Evolutionary conservation across 1,140 invertebrate genomes (phyloP).

Genomic region (Atopsyche davidsoni): DNA sequence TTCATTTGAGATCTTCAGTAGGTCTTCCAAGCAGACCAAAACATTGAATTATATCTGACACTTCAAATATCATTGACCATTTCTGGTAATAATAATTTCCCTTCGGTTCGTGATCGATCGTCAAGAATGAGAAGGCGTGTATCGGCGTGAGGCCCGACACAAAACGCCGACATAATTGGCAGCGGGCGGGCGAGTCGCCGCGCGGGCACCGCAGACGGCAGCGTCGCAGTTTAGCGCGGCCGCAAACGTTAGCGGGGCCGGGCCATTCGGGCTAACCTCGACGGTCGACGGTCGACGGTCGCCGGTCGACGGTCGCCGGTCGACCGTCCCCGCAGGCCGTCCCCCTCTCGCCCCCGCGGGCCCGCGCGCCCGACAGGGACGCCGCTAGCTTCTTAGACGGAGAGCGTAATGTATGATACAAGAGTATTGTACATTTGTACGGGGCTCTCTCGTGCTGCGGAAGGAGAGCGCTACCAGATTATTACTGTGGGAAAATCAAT

Average conservation of each 20-base stretch:
- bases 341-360: too few relatives aligned
- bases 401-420: constrained; percentile 23
- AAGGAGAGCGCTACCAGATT: neutral
- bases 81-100: too few relatives aligned
- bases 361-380: constrained; percentile 1
- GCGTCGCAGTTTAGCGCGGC: constrained; percentile 28
- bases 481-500: too few relatives aligned
- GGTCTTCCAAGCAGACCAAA: too few relatives aligned
- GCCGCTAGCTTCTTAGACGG: constrained; percentile 16
- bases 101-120: too few relatives aligned
- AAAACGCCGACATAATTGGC: constrained; percentile 17
- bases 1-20: too few relatives aligned
- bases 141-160: neutral
- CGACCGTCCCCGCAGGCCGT: too few relatives aligned
- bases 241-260: constrained; percentile 28
- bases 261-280: constrained; percentile 24
- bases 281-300: constrained; percentile 6
- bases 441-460: constrained; percentile 1
- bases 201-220: constrained; percentile 20
- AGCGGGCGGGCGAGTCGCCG: constrained; percentile 20
- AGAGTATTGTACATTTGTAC: constrained; percentile 27
- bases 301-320: too few relatives aligned
- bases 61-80: neutral
- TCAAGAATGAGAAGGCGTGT: neutral
- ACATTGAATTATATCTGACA: neutral